Conservation (phyloP, 2,888 invertebrate genomes). For the Mylabris sibirica region DNA sequence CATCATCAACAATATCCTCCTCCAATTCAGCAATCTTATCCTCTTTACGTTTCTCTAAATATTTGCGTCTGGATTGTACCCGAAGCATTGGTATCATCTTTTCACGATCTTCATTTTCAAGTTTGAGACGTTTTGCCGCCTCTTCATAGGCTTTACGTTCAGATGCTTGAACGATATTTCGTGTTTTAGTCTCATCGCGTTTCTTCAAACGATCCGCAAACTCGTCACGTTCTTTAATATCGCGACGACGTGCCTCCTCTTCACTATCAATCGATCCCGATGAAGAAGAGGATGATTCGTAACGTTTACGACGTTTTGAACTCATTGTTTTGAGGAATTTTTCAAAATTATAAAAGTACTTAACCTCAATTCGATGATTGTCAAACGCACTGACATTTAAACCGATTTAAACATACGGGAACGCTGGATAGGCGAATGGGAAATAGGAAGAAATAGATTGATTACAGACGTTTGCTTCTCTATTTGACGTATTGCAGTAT, state of each 20-base stretch:
- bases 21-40: conserved; percentile 96
- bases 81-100: conserved; percentile 88
- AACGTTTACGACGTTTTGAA: conserved; percentile 58
- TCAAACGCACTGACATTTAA: background rate
- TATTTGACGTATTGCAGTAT: background rate
- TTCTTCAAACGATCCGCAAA: conserved; percentile 88
- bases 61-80: conserved; percentile 89
- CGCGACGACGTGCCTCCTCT: conserved; percentile 81
- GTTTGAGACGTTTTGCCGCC: conserved; percentile 87
- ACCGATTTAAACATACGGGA: background rate
- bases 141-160: conserved; percentile 81
- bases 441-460: background rate
- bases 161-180: conserved; percentile 76
- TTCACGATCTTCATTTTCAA: conserved; percentile 86
- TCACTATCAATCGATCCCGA: conserved; percentile 73
- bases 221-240: conserved; percentile 92
- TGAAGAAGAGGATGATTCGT: conserved; percentile 65
- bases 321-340: conserved; percentile 50
- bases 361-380: background rate
- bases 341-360: background rate
- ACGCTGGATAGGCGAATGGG: background rate
- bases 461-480: background rate
- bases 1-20: conserved; percentile 94
- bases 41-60: conserved; percentile 93
- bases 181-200: conserved; percentile 87